Base-by-base conservation (phyloP, 2,113 vertebrate genomes). In the Heloderma charlesbogerti region DNA sequence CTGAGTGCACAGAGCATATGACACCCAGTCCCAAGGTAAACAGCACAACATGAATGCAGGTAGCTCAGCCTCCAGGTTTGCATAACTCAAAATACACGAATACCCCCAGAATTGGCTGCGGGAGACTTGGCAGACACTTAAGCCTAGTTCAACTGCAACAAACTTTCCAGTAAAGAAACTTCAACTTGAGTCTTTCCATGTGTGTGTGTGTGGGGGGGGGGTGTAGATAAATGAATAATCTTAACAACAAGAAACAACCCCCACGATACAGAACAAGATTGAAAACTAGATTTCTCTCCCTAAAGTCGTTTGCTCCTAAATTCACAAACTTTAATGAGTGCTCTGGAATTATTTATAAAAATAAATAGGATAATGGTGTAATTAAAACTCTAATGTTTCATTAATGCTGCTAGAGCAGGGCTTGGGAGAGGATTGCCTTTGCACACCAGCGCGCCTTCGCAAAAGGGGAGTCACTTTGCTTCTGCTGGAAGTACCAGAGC, bases 301-400 rank as follows among this genome's bases (percentile, higher is more conserved):
- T 91, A 88, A 95, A 95, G 94, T 93, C 40, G 92, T 96, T 96
- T 95, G 94, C 92, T 94, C 87, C 92, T 48, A 95, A 95, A 84
- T 95, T 95, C 94, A 72, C 94, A 93, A 95, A 95, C 94, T 95
- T 93, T 95, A 97, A 96, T 91, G 95, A 95, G 91, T 96, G 93
- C 95, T 94, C 92, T 93, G 96, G 95, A 97, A 96, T 96, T 96
- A 95, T 96, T 97, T 95, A 96, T 95, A 94, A 94, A 96, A 97
- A 97, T 95, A 97, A 97, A 97, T 94, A 95, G 91, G 93, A 95
- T 96, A 96, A 96, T 94, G 92, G 90, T 92, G 86, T 95, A 96
- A 96, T 97, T 97, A 96, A 96, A 96, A 94, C 90, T 88, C 79
- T 91, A 94, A 95, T 95, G 96, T 94, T 97, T 95, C 96, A 95